These are phyloP conservation scores for Phrynosoma blainvillii DNA, from an alignment of 2,113 vertebrate genomes.

Conservation along the genomic window DNA sequence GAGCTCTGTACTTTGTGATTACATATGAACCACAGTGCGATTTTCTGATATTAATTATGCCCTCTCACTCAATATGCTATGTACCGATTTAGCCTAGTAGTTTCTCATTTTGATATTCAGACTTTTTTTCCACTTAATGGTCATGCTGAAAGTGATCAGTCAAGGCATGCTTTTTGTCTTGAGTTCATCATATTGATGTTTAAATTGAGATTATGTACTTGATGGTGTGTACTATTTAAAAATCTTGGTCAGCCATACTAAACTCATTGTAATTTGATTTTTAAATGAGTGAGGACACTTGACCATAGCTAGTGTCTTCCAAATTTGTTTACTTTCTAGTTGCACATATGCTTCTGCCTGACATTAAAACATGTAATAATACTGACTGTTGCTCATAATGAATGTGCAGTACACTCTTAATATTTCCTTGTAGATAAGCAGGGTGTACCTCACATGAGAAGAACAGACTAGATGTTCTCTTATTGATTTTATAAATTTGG, in stretches of 20 bases:
- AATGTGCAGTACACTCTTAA: constrained; percentile 3
- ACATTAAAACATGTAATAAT: not conserved
- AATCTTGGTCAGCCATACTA: not conserved
- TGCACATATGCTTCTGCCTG: not conserved
- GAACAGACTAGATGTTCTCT: not conserved
- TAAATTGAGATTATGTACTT: not conserved
- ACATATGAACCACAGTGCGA: not conserved
- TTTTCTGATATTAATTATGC: not conserved
- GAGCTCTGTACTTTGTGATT: not conserved
- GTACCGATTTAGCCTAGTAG: not conserved
- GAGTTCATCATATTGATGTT: constrained; percentile 23
- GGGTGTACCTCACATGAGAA: constrained; percentile 6
- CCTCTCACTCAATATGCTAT: not conserved
- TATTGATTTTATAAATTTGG: constrained; percentile 1
- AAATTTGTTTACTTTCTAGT: not conserved
- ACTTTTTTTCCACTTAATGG: not conserved
- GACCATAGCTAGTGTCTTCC: not conserved
- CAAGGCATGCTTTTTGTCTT: not conserved
- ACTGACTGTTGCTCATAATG: not conserved
- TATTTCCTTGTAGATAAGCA: constrained; percentile 6
- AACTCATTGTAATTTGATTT: not conserved
- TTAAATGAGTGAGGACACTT: not conserved
- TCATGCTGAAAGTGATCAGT: not conserved
- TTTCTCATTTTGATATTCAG: not conserved
- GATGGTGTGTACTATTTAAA: not conserved